These are phyloP conservation scores for Reinhardtius hippoglossoides DNA, from an alignment of 2,113 vertebrate species.

Conservation along the genomic window DNA sequence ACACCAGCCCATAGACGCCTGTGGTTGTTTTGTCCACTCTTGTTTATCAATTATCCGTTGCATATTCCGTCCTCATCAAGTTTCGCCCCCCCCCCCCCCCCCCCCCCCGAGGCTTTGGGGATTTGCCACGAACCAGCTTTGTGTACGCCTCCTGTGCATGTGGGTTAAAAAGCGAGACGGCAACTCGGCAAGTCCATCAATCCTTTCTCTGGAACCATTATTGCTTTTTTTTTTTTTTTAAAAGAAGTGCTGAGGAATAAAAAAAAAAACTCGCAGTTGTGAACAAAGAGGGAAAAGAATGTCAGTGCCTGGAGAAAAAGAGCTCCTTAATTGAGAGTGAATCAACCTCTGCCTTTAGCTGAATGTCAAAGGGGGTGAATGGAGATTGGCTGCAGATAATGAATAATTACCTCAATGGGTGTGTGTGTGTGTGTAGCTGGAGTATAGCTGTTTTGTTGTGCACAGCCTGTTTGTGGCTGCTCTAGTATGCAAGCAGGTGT, in stretches of 20 bases:
- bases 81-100: not conserved
- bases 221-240: conserved; percentile 46
- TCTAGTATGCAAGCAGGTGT: too few species aligned
- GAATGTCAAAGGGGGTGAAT: conserved; percentile 78
- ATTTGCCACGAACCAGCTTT: not conserved
- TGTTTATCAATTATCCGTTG: conserved; percentile 10
- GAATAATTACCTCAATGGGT: conserved; percentile 57
- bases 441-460: too few species aligned
- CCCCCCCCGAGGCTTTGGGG: too few species aligned
- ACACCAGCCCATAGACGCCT: too few species aligned
- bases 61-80: conserved; percentile 1
- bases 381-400: conserved; percentile 76
- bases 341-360: conserved; percentile 67
- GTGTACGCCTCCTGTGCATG: not conserved
- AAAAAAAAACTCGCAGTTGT: conserved; percentile 25
- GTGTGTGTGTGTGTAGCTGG: conserved; percentile 1
- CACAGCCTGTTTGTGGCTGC: too few species aligned
- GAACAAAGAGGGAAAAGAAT: conserved; percentile 56
- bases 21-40: too few species aligned
- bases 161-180: not conserved
- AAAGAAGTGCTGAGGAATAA: conserved; percentile 13
- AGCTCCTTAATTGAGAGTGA: conserved; percentile 73
- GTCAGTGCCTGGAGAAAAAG: conserved; percentile 63
- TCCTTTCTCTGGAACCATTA: conserved; percentile 34
- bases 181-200: conserved; percentile 43